A percentile compares a stretch with the other conserved stretches of the same genome.
These are phyloP conservation scores for Chlorops oryzae DNA, from an alignment of 1,140 invertebrate species.

Conservation along the genomic window DNA sequence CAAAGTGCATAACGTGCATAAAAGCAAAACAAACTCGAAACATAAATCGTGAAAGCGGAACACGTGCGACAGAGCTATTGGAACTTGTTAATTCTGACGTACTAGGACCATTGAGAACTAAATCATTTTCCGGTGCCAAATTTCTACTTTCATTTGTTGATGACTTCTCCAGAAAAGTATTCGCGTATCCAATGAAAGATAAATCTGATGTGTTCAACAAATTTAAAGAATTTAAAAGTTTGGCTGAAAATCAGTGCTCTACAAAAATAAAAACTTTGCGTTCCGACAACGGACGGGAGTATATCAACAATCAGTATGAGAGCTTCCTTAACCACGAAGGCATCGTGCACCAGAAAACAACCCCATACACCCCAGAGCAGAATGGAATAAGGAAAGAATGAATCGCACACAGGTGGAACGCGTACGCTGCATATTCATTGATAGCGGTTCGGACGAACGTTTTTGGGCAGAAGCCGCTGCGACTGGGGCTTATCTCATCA, in stretches of 20 bases:
- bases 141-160: conserved; percentile 45
- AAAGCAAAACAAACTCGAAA: too few relatives aligned
- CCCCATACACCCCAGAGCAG: conserved; percentile 3
- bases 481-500: conserved; percentile 15
- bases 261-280: conserved; percentile 1
- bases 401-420: too few relatives aligned
- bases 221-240: conserved; percentile 36
- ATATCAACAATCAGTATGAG: background rate
- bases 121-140: background rate
- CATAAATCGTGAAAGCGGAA: background rate
- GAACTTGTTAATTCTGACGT: too few relatives aligned
- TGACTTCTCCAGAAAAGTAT: conserved; percentile 43
- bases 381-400: too few relatives aligned
- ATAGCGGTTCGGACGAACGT: conserved; percentile 31
- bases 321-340: background rate
- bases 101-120: too few relatives aligned
- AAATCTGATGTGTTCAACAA: conserved; percentile 4
- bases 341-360: conserved; percentile 2
- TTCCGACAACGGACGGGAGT: conserved; percentile 1
- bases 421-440: conserved; percentile 25
- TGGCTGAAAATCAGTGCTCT: conserved; percentile 10
- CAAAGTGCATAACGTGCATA: too few relatives aligned
- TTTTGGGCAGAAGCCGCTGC: conserved; percentile 50
- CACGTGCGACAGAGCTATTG: background rate
- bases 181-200: conserved; percentile 25